Evolutionary conservation across 2,797 vertebrate genomes (phyloP), one percentile per base, ranked within the genome.

Genomic region (Rhinatrema bivittatum): DNA sequence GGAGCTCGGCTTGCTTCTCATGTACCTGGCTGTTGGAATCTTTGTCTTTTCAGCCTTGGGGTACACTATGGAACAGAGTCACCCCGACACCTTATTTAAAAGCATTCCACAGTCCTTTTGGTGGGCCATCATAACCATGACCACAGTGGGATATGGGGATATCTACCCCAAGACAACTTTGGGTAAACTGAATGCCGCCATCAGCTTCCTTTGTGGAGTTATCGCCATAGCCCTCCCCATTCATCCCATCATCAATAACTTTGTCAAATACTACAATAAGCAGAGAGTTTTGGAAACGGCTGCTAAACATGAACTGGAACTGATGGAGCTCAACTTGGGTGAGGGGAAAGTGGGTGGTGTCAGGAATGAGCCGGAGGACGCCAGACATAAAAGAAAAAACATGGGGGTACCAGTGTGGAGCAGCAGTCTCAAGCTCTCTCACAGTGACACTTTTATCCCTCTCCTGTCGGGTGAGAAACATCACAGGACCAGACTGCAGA

Each of bases 111-210:
- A 98, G 50, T 96, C 94, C 2, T 98, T 98, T 67, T 98, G 95
- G 95, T 98, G 95, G 95, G 94, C 95, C 54, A 93, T 98, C 66
- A 98, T 98, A 71, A 98, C 95, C 62, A 98, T 98, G 94, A 98
- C 95, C 25, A 98, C 95, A 0, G 94, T 98, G 36, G 95, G 95
- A 16, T 98, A 97, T 1, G 95, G 95, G 1, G 95, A 98, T 56
- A 94, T 98, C 57, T 98, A 98, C 52, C 94, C 94, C 38, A 98
- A 98, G 74, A 98, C 94, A 36, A 92, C 91, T 0, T 76, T 98
- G 9, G 95, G 95, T 29, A 93, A 94, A 56, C 86, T 97, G 62
- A 98, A 98, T 10, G 95, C 94, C 1, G 94, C 95, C 32, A 86
- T 97, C 53, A 98, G 94, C 78, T 98, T 98, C 56, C 79, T 98